phyloP scores from a whole-genome alignment of 2,797 vertebrate species.

The Aphelocoma californica region DNA sequence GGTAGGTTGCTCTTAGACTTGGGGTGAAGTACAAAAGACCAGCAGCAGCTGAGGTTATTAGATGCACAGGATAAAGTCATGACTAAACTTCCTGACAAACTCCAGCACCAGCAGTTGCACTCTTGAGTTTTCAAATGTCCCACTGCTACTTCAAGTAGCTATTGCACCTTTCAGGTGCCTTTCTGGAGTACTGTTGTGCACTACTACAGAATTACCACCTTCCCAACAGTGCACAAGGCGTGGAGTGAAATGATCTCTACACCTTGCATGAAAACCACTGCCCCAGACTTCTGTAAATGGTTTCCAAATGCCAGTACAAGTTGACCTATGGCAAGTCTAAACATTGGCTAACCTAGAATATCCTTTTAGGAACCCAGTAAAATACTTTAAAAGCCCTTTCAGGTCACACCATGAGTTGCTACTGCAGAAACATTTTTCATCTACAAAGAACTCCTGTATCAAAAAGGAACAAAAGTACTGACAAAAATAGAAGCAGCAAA shows the following conservation, averaged over 20 bases:
- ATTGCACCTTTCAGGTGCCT: neutral
- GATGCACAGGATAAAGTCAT: neutral
- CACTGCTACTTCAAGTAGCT: neutral
- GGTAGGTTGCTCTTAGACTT: neutral
- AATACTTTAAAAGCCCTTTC: neutral
- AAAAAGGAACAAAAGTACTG: neutral
- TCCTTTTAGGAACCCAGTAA: neutral
- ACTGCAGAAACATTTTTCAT: neutral
- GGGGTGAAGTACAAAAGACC: neutral
- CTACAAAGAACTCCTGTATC: neutral
- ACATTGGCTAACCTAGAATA: neutral
- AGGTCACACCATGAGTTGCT: neutral
- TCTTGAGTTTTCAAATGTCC: neutral
- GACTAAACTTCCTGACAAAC: neutral
- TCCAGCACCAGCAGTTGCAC: neutral
- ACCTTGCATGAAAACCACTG: neutral
- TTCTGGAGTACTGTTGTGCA: neutral
- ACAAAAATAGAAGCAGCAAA: neutral
- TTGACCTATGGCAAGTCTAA: neutral
- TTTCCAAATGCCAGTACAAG: neutral
- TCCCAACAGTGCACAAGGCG: neutral
- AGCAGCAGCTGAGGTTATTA: neutral
- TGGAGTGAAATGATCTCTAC: neutral
- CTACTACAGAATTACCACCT: neutral
- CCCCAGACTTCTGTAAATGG: neutral